Evolutionary conservation across 2,888 invertebrate species (phyloP).

Genomic region (Chrysolina oricalcia): DNA sequence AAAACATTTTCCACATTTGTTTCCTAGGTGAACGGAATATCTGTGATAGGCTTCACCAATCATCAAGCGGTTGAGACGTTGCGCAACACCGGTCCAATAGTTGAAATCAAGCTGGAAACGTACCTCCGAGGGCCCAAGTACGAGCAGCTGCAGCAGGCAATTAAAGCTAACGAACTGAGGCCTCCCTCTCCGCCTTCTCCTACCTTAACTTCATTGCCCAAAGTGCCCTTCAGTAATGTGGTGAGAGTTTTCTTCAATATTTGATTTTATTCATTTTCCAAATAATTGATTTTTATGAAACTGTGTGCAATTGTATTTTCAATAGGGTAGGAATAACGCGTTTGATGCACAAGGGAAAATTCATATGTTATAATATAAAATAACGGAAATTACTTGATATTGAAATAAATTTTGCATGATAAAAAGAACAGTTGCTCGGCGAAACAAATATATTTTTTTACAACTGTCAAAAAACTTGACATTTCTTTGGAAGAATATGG

Average conservation of each 20-base stretch:
- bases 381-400: no score
- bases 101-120: constrained; percentile 81
- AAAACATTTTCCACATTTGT: constrained; percentile 18
- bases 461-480: no score
- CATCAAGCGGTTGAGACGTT: constrained; percentile 93
- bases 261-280: constrained; percentile 68
- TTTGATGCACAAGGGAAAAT: no score
- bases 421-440: no score
- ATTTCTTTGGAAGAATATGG: no score
- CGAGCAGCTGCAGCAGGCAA: constrained; percentile 86
- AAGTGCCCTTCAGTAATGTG: constrained; percentile 84
- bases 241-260: constrained; percentile 66
- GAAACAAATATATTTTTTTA: no score
- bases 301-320: no score
- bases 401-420: no score
- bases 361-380: no score
- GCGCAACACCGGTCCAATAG: constrained; percentile 85
- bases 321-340: no score
- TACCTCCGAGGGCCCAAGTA: constrained; percentile 92
- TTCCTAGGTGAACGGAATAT: constrained; percentile 85
- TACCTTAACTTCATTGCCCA: constrained; percentile 82
- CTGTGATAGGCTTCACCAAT: constrained; percentile 93
- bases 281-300: no score
- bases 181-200: constrained; percentile 79
- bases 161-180: constrained; percentile 81